Evolutionary conservation across 2,797 vertebrate species (phyloP).

Genomic region (Onychomys torridus): DNA sequence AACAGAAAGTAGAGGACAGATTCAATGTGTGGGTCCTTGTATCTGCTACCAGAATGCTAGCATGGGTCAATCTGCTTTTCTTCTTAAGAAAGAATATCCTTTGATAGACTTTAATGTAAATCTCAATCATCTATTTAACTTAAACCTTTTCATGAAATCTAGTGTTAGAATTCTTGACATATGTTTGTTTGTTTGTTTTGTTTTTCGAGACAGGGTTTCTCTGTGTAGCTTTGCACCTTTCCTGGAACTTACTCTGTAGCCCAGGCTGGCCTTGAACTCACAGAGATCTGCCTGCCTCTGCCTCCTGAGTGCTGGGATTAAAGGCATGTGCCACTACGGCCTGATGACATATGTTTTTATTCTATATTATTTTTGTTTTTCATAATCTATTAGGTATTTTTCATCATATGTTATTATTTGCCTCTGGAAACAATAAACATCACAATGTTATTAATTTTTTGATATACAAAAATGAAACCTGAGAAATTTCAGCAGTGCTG

Average conservation of each 20-base stretch:
- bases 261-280: no score
- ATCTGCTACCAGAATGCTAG: conserved; percentile 71
- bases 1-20: conserved; percentile 78
- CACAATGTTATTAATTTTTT: neutral
- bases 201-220: no score
- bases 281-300: no score
- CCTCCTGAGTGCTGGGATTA: no score
- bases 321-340: no score
- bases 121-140: conserved; percentile 49
- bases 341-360: neutral
- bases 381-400: neutral
- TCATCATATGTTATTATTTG: neutral
- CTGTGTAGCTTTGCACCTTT: no score
- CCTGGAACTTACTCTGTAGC: no score
- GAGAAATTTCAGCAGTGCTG: neutral
- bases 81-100: conserved; percentile 11
- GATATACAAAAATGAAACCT: neutral
- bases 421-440: neutral
- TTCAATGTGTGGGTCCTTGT: conserved; percentile 79
- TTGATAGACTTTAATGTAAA: conserved; percentile 54
- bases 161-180: neutral
- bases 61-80: conserved; percentile 25
- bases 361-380: neutral
- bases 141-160: neutral
- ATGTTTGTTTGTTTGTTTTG: no score